Evolutionary conservation across 1,140 invertebrate genomes (phyloP).

Genomic region (Paralvinella palmiformis): DNA sequence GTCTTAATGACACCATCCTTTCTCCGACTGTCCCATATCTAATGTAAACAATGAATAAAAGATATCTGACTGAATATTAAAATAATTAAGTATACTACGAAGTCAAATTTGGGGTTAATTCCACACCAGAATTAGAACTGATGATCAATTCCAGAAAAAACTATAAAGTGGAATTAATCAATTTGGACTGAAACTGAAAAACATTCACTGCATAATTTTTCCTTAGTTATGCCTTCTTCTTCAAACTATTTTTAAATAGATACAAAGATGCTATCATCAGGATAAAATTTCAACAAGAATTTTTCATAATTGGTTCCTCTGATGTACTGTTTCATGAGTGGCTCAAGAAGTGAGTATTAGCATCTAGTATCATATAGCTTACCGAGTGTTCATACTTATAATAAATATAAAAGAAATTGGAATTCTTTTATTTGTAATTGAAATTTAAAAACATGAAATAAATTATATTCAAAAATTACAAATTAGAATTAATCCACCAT

Average conservation of each 20-base stretch:
- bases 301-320: too few species aligned
- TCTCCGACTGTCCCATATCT: background rate
- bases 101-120: too few species aligned
- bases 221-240: background rate
- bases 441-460: background rate
- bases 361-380: too few species aligned
- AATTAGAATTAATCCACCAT: background rate
- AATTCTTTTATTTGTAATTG: too few species aligned
- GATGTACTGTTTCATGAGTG: too few species aligned
- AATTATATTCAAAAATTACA: background rate
- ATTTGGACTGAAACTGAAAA: background rate
- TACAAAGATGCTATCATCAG: too few species aligned
- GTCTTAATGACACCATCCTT: background rate
- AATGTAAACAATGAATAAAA: background rate
- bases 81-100: background rate
- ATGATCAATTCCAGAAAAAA: background rate
- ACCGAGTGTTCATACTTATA: too few species aligned
- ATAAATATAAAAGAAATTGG: too few species aligned
- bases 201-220: background rate
- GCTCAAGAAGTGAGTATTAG: too few species aligned
- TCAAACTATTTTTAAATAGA: too few species aligned
- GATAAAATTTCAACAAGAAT: too few species aligned
- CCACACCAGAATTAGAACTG: too few species aligned
- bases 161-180: background rate
- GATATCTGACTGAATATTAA: background rate